These are phyloP conservation scores for Diorhabda sublineata DNA, from an alignment of 1,140 invertebrate genomes.

Conservation along the genomic window DNA sequence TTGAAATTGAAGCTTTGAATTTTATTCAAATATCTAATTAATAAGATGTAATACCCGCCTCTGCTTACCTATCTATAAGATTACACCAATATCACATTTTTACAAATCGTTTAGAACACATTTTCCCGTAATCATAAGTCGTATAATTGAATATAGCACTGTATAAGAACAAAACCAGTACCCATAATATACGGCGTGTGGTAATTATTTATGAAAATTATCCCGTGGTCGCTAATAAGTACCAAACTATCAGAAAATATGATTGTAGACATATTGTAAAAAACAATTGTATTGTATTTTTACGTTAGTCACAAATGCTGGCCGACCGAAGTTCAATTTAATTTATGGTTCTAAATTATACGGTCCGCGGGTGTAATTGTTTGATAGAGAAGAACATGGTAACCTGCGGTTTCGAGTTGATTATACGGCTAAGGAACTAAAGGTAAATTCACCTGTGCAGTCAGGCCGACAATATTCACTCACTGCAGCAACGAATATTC, in stretches of 20 bases:
- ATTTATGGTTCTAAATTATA: constrained; percentile 24
- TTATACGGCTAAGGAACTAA: constrained; percentile 13
- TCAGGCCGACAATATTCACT: not conserved
- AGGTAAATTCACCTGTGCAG: not conserved
- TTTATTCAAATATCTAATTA: no score
- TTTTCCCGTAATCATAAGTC: not conserved
- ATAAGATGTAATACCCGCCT: no score
- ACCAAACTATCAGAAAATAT: constrained; percentile 22
- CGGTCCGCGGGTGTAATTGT: constrained; percentile 20
- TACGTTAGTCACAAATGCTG: constrained; percentile 17
- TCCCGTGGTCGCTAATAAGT: constrained; percentile 19
- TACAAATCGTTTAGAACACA: not conserved
- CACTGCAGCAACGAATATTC: not conserved
- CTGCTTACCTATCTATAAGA: not conserved
- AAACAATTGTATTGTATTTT: constrained; percentile 22
- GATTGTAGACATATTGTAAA: constrained; percentile 21
- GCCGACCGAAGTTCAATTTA: constrained; percentile 19
- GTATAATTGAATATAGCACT: constrained; percentile 10
- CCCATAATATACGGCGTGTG: constrained; percentile 14
- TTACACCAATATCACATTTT: not conserved
- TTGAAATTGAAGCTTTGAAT: no score
- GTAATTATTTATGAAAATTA: constrained; percentile 23
- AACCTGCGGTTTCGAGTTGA: constrained; percentile 21
- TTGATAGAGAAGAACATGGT: constrained; percentile 19
- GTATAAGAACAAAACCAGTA: constrained; percentile 9